Evolutionary conservation across 2,888 invertebrate genomes (phyloP).

Genomic region (Oeneis ivallda): DNA sequence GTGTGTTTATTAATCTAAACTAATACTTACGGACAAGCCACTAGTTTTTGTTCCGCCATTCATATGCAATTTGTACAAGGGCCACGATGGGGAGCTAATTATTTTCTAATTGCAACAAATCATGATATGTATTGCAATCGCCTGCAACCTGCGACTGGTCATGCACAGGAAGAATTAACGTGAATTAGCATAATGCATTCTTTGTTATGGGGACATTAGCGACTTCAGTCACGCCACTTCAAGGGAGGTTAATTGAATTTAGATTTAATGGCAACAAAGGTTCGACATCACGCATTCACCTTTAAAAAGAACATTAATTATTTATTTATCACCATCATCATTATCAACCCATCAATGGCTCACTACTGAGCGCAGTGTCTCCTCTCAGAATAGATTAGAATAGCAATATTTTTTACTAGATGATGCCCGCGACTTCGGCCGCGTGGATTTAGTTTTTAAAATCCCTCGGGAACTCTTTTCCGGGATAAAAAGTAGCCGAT

Average conservation of each 20-base stretch:
- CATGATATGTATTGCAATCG: slow-evolving; percentile 20
- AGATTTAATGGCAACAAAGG: background rate
- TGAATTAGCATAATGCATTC: slow-evolving; percentile 16
- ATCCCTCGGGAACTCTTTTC: too few species aligned
- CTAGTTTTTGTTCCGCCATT: background rate
- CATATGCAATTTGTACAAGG: background rate
- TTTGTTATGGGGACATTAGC: slow-evolving; percentile 7
- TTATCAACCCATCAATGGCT: too few species aligned
- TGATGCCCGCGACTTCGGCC: too few species aligned
- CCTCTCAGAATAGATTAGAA: too few species aligned
- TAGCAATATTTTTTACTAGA: too few species aligned
- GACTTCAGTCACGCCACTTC: background rate
- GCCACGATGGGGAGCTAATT: slow-evolving; percentile 9
- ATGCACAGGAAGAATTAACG: slow-evolving; percentile 13
- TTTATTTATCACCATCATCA: too few species aligned
- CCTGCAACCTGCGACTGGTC: background rate
- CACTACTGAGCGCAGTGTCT: too few species aligned
- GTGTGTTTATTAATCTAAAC: too few species aligned
- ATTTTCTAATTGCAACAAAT: slow-evolving; percentile 32
- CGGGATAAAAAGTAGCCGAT: too few species aligned
- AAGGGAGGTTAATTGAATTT: background rate
- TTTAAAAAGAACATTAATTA: too few species aligned
- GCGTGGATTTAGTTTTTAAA: too few species aligned
- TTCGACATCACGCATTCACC: background rate
- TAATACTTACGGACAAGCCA: background rate